These are phyloP conservation scores for Xenopus petersii DNA, from an alignment of 2,797 vertebrate genomes.

Conservation along the genomic window DNA sequence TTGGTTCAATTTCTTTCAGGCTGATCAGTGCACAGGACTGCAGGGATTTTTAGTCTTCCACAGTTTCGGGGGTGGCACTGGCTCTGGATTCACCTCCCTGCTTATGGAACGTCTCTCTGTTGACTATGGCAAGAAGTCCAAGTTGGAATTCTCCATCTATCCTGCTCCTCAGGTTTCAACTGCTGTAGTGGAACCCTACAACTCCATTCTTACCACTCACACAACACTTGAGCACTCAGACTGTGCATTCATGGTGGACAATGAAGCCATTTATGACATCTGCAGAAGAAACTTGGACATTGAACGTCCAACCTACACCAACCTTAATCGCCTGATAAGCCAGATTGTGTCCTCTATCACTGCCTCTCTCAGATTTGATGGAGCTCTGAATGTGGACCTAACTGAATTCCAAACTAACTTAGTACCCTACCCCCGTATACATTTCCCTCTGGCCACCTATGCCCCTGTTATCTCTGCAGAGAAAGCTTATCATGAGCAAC, in stretches of 20 bases:
- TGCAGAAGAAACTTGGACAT: background rate
- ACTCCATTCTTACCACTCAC: background rate
- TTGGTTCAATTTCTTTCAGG: background rate
- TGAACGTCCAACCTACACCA: conserved; percentile 1
- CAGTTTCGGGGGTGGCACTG: background rate
- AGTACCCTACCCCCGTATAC: conserved; percentile 65
- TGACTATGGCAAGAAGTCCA: conserved; percentile 1
- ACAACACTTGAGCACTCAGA: background rate
- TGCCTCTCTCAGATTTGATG: conserved; percentile 71
- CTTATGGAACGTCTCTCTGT: background rate
- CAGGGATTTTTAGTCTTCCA: conserved; percentile 1
- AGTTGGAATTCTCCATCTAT: conserved; percentile 4
- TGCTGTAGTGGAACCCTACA: background rate
- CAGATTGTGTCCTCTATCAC: conserved; percentile 76
- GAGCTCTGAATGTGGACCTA: conserved; percentile 66
- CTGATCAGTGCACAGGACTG: background rate
- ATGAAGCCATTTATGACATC: conserved; percentile 1
- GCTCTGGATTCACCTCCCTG: background rate
- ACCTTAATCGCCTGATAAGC: background rate
- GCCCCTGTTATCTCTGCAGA: conserved; percentile 1
- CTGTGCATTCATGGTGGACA: background rate
- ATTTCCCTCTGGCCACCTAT: conserved; percentile 1
- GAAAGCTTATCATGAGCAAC: conserved; percentile 41
- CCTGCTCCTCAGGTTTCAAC: conserved; percentile 1
- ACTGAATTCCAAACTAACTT: conserved; percentile 74